These are phyloP conservation scores for Dendroctonus valens DNA, from an alignment of 1,140 invertebrate genomes.

Conservation along the genomic window DNA sequence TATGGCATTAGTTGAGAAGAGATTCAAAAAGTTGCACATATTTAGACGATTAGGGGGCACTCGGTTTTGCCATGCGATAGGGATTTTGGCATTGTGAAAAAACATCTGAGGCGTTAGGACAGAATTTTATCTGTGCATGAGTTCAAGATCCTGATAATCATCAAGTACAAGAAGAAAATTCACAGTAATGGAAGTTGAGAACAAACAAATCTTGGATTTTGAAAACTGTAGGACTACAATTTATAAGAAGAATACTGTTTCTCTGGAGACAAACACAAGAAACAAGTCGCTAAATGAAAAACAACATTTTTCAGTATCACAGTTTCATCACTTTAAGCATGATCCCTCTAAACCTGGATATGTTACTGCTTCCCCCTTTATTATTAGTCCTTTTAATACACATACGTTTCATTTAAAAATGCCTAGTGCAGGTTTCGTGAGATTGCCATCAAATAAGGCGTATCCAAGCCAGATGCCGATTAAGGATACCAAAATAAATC, in stretches of 20 bases:
- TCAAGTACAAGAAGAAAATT: constrained; percentile 1
- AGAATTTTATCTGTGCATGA: background rate
- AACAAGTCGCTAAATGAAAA: background rate
- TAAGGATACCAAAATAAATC: background rate
- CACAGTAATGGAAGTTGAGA: background rate
- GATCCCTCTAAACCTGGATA: constrained; percentile 1
- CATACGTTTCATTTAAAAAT: constrained; percentile 1
- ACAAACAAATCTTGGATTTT: constrained; percentile 2
- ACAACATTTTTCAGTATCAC: background rate
- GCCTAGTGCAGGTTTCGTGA: background rate
- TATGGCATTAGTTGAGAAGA: background rate
- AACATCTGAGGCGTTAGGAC: background rate
- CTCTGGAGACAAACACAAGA: background rate
- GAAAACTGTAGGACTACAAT: background rate
- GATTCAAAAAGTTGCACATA: background rate
- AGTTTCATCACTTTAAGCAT: constrained; percentile 10
- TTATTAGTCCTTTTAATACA: constrained; percentile 5
- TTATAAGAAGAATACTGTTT: constrained; percentile 2
- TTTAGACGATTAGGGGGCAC: background rate
- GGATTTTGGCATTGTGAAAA: constrained; percentile 3
- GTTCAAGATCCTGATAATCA: background rate
- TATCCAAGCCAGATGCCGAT: background rate
- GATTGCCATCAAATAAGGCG: background rate
- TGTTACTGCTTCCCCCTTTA: constrained; percentile 3
- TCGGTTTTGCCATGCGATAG: constrained; percentile 1